A percentile compares a stretch with the other conserved stretches of the same genome.
Conservation (phyloP, 1,140 invertebrate species). For the Lepidurus arcticus region DNA sequence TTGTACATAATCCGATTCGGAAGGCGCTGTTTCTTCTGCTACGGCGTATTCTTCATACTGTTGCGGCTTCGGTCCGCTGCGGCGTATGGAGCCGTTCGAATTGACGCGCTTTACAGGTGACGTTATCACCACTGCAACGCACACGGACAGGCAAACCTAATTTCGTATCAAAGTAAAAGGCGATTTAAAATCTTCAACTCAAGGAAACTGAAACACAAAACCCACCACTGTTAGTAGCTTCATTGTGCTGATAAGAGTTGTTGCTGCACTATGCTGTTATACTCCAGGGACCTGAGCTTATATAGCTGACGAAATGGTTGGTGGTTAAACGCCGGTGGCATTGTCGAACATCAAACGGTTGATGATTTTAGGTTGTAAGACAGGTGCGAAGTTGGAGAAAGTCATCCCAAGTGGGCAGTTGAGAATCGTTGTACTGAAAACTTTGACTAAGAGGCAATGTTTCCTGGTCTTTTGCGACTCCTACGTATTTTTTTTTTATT, state of each 20-base stretch:
- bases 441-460: not conserved
- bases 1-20: not conserved
- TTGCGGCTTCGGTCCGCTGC: not conserved
- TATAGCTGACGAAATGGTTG: not conserved
- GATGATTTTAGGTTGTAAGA: slow-evolving; percentile 2
- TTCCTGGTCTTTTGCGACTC: not conserved
- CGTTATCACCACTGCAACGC: not conserved
- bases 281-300: not conserved
- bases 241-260: not conserved
- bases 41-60: not conserved
- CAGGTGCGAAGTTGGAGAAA: slow-evolving; percentile 19
- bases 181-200: not conserved
- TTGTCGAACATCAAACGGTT: slow-evolving; percentile 2
- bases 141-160: slow-evolving; percentile 9
- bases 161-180: not conserved
- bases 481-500: too few relatives aligned
- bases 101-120: not conserved
- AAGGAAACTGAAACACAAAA: not conserved
- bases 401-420: not conserved
- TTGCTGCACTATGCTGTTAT: not conserved
- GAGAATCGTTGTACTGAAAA: not conserved
- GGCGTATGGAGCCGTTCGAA: not conserved
- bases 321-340: slow-evolving; percentile 3
- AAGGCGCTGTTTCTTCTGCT: not conserved
- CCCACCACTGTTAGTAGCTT: slow-evolving; percentile 7